phyloP scores from a whole-genome alignment of 2,888 invertebrate genomes.

The Papilio elwesi region DNA sequence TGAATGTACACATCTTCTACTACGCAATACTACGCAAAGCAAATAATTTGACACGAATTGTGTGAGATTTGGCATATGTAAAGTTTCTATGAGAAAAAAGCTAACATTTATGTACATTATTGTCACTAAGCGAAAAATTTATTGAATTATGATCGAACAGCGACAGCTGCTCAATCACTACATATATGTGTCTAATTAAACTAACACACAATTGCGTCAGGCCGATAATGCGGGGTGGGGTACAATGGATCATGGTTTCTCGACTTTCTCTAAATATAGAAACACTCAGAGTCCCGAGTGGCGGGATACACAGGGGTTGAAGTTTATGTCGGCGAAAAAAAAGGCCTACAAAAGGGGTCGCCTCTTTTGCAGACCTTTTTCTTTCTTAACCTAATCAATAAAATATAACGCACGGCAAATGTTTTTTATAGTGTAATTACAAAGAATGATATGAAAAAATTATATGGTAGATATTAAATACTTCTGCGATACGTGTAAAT shows the following conservation, averaged over 20 bases:
- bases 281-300: not conserved
- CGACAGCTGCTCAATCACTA: too few species aligned
- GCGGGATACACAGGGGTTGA: conserved; percentile 15
- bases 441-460: not conserved
- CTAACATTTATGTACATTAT: too few species aligned
- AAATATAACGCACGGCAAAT: conserved; percentile 8
- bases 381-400: conserved; percentile 9
- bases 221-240: not conserved
- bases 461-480: too few species aligned
- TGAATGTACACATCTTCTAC: not conserved
- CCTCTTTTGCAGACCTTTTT: too few species aligned
- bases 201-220: not conserved
- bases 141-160: too few species aligned
- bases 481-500: too few species aligned
- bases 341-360: not conserved
- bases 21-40: not conserved
- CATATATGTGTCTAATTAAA: not conserved
- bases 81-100: too few species aligned
- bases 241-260: conserved; percentile 16
- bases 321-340: not conserved
- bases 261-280: conserved; percentile 31
- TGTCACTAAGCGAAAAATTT: too few species aligned
- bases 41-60: not conserved
- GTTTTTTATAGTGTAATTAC: not conserved
- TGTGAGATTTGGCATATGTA: too few species aligned